Evolutionary conservation across 1,140 invertebrate species (phyloP), one percentile per base, ranked within the genome.

Genomic region (Oncopodura yosiiana): DNA sequence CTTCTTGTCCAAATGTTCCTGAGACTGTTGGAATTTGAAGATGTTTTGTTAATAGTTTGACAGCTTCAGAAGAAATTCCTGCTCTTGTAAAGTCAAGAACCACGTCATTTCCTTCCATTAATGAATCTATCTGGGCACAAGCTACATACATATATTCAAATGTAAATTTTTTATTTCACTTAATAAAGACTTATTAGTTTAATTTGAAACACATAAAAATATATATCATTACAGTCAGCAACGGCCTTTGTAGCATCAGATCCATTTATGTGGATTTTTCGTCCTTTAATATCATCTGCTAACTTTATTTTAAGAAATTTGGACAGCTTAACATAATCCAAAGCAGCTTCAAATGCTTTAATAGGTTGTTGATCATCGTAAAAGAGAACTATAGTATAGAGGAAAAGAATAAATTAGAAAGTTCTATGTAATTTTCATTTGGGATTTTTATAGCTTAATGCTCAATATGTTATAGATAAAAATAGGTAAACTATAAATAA

Each of bases 11-110:
- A 66, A 84, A 91, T 19, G 87, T 86, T 2, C 81, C 81, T 30
- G 82, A 83, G 9, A 92, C 74, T 0, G 87, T 92, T 3, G 89
- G 87, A 51, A 91, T 66, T 1, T 79, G 84, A 37, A 92, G 67
- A 2, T 84, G 80, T 23, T 80, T 76, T 0, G 83, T 83, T 63
- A 92, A 82, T 0, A 84, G 82, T 68, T 90, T 87, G 1, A 87
- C 82, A 2, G 83, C 81, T 68, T 91, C 86, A 0, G 86, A 86
- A 2, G 81, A 78, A 18, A 82, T 72, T 4, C 85, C 85, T 14
- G 78, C 77, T 65, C 78, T 81, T 1, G 87, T 90, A 9, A 81
- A 80, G 66, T 90, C 87, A 51, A 91, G 68, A 8, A 90, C 76
- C 0, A 90, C 67, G 70, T 90, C 83, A 0, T 78, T 75, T 1